phyloP scores from a whole-genome alignment of 2,888 invertebrate genomes.

The Gymnosoma rotundatum region DNA sequence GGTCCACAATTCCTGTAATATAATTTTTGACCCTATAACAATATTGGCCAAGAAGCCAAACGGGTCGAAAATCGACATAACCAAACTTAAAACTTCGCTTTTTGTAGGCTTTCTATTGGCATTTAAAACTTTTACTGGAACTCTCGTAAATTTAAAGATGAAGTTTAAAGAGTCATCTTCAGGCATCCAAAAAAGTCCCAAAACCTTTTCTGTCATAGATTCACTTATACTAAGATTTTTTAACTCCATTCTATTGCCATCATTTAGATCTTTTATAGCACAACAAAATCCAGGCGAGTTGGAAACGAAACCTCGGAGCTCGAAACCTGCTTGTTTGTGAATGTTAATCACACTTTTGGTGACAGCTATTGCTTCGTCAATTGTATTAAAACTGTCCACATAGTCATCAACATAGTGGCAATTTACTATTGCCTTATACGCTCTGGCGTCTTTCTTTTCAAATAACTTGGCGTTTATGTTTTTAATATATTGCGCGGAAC shows the following conservation, averaged over 20 bases:
- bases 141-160: neutral
- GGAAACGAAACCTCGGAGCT: slow-evolving; percentile 12
- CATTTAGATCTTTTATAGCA: neutral
- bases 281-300: slow-evolving; percentile 7
- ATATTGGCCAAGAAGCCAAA: neutral
- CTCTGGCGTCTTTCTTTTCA: neutral
- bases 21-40: slow-evolving; percentile 27
- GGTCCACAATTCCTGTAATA: slow-evolving; percentile 7
- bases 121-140: neutral
- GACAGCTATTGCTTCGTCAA: neutral
- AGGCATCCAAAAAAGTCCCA: neutral
- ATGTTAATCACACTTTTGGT: slow-evolving; percentile 16
- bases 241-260: neutral
- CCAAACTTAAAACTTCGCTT: neutral
- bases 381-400: neutral
- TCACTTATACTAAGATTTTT: neutral
- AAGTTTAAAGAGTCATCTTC: neutral
- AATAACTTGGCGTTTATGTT: neutral
- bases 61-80: slow-evolving; percentile 37
- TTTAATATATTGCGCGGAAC: slow-evolving; percentile 7
- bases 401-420: neutral
- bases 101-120: slow-evolving; percentile 27
- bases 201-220: neutral
- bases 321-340: slow-evolving; percentile 5
- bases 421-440: neutral